These are phyloP conservation scores for Drosophila tropicalis DNA, from an alignment of 1,140 invertebrate genomes.

Conservation along the genomic window DNA sequence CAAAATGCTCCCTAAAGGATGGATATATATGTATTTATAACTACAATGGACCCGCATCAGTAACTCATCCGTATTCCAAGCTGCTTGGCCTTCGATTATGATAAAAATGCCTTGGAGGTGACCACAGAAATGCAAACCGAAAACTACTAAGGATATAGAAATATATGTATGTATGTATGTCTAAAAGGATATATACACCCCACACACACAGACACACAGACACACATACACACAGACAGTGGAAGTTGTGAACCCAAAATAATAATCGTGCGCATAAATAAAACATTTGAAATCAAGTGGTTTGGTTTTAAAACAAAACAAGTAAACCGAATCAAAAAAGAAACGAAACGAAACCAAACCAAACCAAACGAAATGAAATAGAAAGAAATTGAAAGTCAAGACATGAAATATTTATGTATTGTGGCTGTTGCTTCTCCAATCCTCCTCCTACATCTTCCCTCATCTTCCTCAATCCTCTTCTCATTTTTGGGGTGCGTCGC, in stretches of 20 bases:
- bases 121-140: conserved; percentile 52
- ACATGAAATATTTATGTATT: conserved; percentile 79
- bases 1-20: conserved; percentile 52
- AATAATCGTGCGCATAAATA: conserved; percentile 79
- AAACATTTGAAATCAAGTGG: conserved; percentile 79
- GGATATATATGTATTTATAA: conserved; percentile 2
- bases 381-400: conserved; percentile 75
- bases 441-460: background rate
- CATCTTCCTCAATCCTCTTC: background rate
- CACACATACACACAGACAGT: conserved; percentile 1
- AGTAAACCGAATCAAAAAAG: conserved; percentile 20
- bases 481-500: conserved; percentile 55
- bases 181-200: conserved; percentile 14
- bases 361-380: conserved; percentile 57
- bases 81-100: conserved; percentile 59
- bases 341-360: conserved; percentile 60
- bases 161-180: conserved; percentile 2
- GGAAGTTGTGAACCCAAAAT: conserved; percentile 54
- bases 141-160: conserved; percentile 18
- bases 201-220: too few species aligned
- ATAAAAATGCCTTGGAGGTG: conserved; percentile 73
- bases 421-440: conserved; percentile 33
- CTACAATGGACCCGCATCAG: conserved; percentile 73
- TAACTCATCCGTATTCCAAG: conserved; percentile 13
- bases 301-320: conserved; percentile 49